phyloP scores from a whole-genome alignment of 2,113 vertebrate species.

The Tachuris rubrigastra region DNA sequence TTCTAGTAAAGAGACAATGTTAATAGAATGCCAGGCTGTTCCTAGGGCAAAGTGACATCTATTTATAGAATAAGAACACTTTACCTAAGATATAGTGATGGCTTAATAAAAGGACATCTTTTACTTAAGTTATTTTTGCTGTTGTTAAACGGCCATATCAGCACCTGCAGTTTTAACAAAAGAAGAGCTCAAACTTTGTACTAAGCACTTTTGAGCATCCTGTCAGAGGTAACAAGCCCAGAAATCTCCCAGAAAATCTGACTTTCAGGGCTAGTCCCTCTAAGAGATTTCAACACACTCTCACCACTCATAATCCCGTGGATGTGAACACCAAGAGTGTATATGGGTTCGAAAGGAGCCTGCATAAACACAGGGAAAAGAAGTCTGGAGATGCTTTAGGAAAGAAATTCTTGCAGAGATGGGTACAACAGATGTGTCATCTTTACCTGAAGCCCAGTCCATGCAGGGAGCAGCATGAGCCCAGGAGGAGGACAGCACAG shows the following conservation, averaged over 20 bases:
- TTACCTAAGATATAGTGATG: not conserved
- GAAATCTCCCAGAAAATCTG: not conserved
- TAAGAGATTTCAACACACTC: not conserved
- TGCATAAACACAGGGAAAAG: not conserved
- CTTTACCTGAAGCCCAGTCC: not conserved
- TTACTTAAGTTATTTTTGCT: slow-evolving; percentile 41
- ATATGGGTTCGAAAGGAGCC: rapidly evolving
- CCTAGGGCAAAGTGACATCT: not conserved
- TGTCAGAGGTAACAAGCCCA: not conserved
- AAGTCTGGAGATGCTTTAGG: not conserved
- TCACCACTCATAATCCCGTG: not conserved
- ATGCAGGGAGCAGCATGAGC: rapidly evolving
- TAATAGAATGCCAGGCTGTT: not conserved
- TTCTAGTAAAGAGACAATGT: not conserved
- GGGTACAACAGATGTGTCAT: not conserved
- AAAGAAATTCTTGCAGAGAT: not conserved
- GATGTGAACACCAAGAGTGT: not conserved
- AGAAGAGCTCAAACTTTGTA: not conserved
- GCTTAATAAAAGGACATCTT: slow-evolving; percentile 14
- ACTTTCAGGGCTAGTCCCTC: not conserved
- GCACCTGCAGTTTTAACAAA: not conserved
- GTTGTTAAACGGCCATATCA: not conserved
- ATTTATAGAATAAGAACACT: slow-evolving; percentile 25
- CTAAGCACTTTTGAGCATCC: not conserved
- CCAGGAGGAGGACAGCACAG: not conserved